Base-by-base conservation (phyloP, 2,797 vertebrate species). In the Gymnocypris eckloni region DNA sequence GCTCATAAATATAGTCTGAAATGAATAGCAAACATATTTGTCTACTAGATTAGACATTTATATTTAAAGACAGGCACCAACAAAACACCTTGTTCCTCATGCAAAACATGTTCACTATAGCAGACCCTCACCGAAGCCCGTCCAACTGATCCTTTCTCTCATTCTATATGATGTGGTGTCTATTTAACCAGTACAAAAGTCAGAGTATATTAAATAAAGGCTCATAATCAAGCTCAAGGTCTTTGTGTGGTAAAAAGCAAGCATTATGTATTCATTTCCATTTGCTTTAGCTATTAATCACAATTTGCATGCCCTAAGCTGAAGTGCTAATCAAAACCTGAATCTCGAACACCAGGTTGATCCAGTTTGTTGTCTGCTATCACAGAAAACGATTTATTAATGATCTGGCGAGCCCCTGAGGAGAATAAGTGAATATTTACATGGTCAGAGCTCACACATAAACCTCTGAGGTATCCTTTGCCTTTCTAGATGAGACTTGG, bases 211-310 rank as follows among this genome's bases (percentile, higher is more conserved):
- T 20, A 15, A 6, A 72, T 67, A 15, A 78, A 87, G 37, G 73
- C 79, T 87, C 41, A 33, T 45, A 66, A 22, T 79, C n/a, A 37
- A 87, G 64, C 72, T 82, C 71, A 85, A 87, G 83, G 83, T 79
- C 41, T 81, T 81, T n/a, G 33, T 39, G 73, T 72, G 73, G 37
- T 59, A 77, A 66, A 69, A 59, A 48, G 4, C 16, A 39, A n/a
- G 2, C 4, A 7, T 33, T 28, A 54, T 84, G 33, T 1, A 16
- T 5, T 22, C 8, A 12, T 59, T 66, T 4, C 4, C 22, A 28
- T 56, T 52, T 64, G 66, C 41, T 50, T 85, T 25, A 67, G 33
- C n/a, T n/a, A 50, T 76, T 83, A 83, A 43, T 76, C 8, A n/a
- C 0, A 4, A 66, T 67, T 50, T 78, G 6, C 33, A 78, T 20